Base-by-base conservation (phyloP, 2,113 vertebrate genomes). In the Mesitornis unicolor region DNA sequence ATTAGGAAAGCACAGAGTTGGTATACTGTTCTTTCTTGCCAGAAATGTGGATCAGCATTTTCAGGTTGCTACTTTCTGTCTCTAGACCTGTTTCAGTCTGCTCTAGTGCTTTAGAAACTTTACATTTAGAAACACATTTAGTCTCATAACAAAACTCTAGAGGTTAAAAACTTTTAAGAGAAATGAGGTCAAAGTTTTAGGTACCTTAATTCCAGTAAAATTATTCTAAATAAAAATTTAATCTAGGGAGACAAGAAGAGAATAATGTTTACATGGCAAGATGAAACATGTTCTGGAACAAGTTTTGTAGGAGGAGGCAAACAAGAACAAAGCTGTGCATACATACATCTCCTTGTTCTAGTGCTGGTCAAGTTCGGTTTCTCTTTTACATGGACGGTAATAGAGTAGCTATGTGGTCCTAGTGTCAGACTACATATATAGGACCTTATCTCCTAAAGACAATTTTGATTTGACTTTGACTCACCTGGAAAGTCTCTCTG, bases 321-420 rank as follows among this genome's bases (percentile, higher is more conserved):
- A 60, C 0, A 2, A 60, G 33, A 84, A 38, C 18, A 10, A 51
- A 74, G 8, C 10, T 1, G 1, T 54, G 13, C 5, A 36, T 14
- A 47, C 4, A 5, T 0, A 0, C 13, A 8, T 56, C 7, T 83
- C 4, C 31, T 73, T 64, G 28, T n/a, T 51, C n/a, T 42, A 42
- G 42, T 26, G 42, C 8, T 67, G 54, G 29, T 77, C 20, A 40
- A 47, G 17, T 47, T 50, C 43, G 25, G 0, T 13, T 89, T 74
- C 36, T 89, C 54, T 84, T 53, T 61, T 53, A 50, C 38, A 29
- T 19, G 18, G 56, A 18, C 6, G 42, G 14, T 35, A 69, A 40
- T 7, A 68, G 31, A 90, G 24, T 15, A 51, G 16, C 38, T 36
- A 36, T 5, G 3, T 0, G 0, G 21, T 36, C 17, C 28, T 13